A percentile compares a stretch with the other conserved stretches of the same genome.
These are phyloP conservation scores for Drosophila nr. medialis DNA, from an alignment of 2,888 invertebrate species.

Conservation along the genomic window DNA sequence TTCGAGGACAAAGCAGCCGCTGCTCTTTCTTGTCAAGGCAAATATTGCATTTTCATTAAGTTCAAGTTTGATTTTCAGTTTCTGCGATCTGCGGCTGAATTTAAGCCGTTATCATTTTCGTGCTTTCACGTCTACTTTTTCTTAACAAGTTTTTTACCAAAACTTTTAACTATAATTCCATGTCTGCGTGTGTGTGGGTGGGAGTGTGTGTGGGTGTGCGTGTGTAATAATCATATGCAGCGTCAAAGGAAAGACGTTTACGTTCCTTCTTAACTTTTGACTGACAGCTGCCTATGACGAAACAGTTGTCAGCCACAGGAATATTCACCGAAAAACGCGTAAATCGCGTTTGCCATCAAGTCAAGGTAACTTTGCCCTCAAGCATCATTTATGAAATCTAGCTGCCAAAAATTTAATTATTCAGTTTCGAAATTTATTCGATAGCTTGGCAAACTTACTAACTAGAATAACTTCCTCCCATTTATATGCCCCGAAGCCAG, in stretches of 20 bases:
- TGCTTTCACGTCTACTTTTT: constrained; percentile 34
- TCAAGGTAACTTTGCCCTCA: constrained; percentile 21
- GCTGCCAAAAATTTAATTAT: constrained; percentile 1
- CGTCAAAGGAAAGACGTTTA: constrained; percentile 29
- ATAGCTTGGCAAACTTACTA: not conserved
- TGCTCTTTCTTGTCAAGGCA: constrained; percentile 35
- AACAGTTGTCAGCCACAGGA: constrained; percentile 51
- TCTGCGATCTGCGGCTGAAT: constrained; percentile 46
- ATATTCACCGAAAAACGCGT: constrained; percentile 6
- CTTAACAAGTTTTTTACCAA: constrained; percentile 57
- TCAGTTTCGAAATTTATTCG: not conserved
- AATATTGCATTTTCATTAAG: constrained; percentile 67
- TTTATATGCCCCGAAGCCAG: not conserved
- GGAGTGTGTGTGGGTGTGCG: not conserved
- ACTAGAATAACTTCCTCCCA: not conserved
- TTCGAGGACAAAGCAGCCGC: constrained; percentile 1
- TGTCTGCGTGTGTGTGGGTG: constrained; percentile 1
- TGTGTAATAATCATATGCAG: constrained; percentile 50
- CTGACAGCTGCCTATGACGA: constrained; percentile 53
- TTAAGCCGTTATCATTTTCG: constrained; percentile 21
- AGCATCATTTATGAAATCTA: constrained; percentile 14
- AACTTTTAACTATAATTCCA: constrained; percentile 47
- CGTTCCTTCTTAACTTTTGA: constrained; percentile 41
- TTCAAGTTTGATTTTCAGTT: constrained; percentile 63
- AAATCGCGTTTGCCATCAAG: constrained; percentile 39